Evolutionary conservation across 1,140 invertebrate species (phyloP).

Genomic region (Caenorhabditis elegans): WBcel235 BX284605.5:11953501-11954000

Average conservation of each 20-base stretch:
- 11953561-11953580: conserved; percentile 10
- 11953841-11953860: conserved; percentile 23
- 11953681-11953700: not conserved
- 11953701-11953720: not conserved
- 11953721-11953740: conserved; percentile 29
- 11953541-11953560: not conserved
- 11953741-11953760: conserved; percentile 18
- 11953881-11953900: conserved; percentile 27
- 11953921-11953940: not conserved
- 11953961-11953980: not conserved
- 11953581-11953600: too few relatives aligned
- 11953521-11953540: not conserved
- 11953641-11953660: too few relatives aligned
- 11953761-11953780: not conserved
- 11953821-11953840: conserved; percentile 3
- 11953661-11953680: not conserved
- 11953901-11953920: not conserved
- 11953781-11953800: not conserved
- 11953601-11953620: too few relatives aligned
- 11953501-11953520: not conserved
- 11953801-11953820: not conserved
- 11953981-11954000: conserved; percentile 12
- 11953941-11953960: not conserved
- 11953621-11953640: not conserved
- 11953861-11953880: not conserved